A percentile compares a stretch with the other conserved stretches of the same genome.
Evolutionary conservation across 2,113 vertebrate species (phyloP).

Genomic region (Anser cygnoides): DNA sequence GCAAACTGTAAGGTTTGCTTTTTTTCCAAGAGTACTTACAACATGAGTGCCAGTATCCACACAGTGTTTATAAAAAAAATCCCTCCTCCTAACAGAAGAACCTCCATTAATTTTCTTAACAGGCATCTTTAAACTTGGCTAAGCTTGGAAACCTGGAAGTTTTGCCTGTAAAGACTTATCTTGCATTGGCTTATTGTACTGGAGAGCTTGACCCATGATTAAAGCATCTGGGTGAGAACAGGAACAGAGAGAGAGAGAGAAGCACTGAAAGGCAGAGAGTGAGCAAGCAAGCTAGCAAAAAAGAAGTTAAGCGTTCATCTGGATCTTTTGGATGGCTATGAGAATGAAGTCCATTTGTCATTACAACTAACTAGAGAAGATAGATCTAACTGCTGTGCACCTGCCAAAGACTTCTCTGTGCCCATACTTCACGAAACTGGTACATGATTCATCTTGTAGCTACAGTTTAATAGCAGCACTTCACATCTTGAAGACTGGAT

Average conservation of each 20-base stretch:
- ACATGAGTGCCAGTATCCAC: accelerated
- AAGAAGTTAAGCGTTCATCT: not conserved
- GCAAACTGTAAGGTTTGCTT: not conserved
- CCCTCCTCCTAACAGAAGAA: not conserved
- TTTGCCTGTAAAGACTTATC: not conserved
- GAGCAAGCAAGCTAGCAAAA: not conserved
- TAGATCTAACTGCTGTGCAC: conserved; percentile 1
- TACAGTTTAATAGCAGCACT: conserved; percentile 8
- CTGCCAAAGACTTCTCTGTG: not conserved
- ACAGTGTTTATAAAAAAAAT: not conserved
- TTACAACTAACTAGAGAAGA: not conserved
- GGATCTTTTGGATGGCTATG: not conserved
- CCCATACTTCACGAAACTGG: not conserved
- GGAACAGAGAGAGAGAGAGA: not conserved
- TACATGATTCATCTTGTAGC: not conserved
- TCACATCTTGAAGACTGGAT: not conserved
- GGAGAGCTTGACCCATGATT: not conserved
- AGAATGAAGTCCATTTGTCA: conserved; percentile 20
- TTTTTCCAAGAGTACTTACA: not conserved
- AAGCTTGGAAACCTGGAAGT: not conserved
- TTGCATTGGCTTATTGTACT: not conserved
- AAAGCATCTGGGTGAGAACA: not conserved
- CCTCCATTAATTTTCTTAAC: not conserved
- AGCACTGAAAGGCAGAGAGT: not conserved
- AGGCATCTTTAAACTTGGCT: not conserved